These are phyloP conservation scores for Neodiprion fabricii DNA, from an alignment of 1,140 invertebrate genomes.

Conservation along the genomic window DNA sequence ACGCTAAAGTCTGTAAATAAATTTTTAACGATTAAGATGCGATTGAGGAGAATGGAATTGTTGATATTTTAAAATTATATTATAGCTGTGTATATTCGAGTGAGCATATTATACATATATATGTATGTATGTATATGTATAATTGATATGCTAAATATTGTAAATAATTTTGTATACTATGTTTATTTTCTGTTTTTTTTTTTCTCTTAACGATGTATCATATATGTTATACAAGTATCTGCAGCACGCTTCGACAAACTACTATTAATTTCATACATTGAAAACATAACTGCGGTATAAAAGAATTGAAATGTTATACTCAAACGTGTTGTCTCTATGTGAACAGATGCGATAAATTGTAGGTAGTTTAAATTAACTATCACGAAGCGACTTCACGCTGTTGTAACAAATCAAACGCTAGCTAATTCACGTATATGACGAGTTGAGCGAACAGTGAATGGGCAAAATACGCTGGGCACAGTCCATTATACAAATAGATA, in stretches of 20 bases:
- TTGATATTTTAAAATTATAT: constrained; percentile 14
- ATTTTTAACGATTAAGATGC: constrained; percentile 17
- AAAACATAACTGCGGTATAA: constrained; percentile 1
- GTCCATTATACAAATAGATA: neutral
- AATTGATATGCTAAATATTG: neutral
- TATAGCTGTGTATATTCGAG: constrained; percentile 1
- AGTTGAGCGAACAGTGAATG: neutral
- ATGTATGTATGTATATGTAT: neutral
- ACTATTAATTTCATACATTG: neutral
- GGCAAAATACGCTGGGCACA: neutral
- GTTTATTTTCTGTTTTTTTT: neutral
- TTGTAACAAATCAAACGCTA: neutral
- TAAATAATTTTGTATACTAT: constrained; percentile 5
- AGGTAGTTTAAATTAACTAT: too few species aligned
- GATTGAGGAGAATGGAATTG: constrained; percentile 6
- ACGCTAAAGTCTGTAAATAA: constrained; percentile 42
- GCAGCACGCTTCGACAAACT: neutral
- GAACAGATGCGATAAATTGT: neutral
- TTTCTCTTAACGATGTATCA: too few species aligned
- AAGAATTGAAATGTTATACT: neutral
- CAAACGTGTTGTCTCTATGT: neutral
- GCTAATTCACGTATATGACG: neutral
- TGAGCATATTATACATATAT: neutral
- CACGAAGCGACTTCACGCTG: neutral
- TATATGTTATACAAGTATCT: neutral